Evolutionary conservation across 2,797 vertebrate genomes (phyloP), one percentile per base, ranked within the genome.

Genomic region (Arnoldichthys spilopterus): DNA sequence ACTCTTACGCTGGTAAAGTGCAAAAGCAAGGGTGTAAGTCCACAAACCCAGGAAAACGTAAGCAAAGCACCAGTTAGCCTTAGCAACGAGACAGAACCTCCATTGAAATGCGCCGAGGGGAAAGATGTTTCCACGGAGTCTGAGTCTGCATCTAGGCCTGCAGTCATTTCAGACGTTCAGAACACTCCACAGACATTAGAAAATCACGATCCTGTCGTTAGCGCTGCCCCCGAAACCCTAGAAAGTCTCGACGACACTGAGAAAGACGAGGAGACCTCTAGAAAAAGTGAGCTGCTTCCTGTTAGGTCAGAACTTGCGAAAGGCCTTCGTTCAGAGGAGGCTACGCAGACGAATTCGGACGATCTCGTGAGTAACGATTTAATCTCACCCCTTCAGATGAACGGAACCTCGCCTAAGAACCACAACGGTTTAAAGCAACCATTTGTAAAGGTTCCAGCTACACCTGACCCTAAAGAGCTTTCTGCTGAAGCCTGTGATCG

Each of bases 351-450:
- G 0, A 90, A 91, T 28, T 78, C 70, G 0, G 89, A 59, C 22
- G 75, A 85, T 40, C 32, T 58, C 4, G 62, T 73, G 1, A 40
- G 63, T 37, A 92, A 74, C 20, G 77, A 94, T 86, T 80, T 91
- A 47, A 84, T 93, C 30, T 93, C 92, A 34, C 91, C 93, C n/a
- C 90, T 94, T 82, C 93, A 94, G 84, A 93, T 93, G 49, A 94
- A 94, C 76, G 91, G 93, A 24, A 93, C 92, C 16, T 94, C 93
- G 73, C 94, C 94, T 18, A 89, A 90, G 45, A 94, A 93, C 86
- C 88, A 84, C 66, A 92, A 89, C 85, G 92, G 89, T 80, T 91
- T 91, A 69, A 94, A 93, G 83, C 92, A 92, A 7, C 93, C 93
- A 20, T 92, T 94, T 89, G 89, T 93, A 77, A 87, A 93, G 81